Conservation (phyloP, 1,140 invertebrate genomes). For the Hyles euphorbiae region DNA sequence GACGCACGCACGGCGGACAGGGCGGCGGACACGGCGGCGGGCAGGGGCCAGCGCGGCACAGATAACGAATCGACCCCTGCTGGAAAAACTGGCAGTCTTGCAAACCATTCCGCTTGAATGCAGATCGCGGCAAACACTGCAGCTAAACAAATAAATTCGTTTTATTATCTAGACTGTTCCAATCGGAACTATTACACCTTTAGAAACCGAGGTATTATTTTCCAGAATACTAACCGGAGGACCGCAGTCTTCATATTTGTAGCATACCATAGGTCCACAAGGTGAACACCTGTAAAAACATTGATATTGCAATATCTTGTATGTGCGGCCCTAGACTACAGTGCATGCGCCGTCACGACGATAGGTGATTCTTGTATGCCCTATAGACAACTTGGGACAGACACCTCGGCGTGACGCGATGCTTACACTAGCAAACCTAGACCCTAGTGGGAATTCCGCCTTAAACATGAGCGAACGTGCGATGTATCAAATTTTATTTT, state of each 20-base stretch:
- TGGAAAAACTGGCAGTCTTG: conserved; percentile 71
- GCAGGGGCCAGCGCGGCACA: conserved; percentile 53
- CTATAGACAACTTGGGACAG: too few relatives aligned
- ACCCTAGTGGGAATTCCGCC: too few relatives aligned
- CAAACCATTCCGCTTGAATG: conserved; percentile 72
- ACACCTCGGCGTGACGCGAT: too few relatives aligned
- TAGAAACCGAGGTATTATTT: too few relatives aligned
- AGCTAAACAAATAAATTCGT: conserved; percentile 37
- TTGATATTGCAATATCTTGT: conserved; percentile 5
- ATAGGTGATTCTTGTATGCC: too few relatives aligned
- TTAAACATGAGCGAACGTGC: too few relatives aligned
- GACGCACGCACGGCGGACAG: conserved; percentile 62
- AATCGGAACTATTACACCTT: too few relatives aligned
- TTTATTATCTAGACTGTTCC: too few relatives aligned
- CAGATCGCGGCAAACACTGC: conserved; percentile 66
- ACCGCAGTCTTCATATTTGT: conserved; percentile 71
- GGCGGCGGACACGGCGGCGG: conserved; percentile 50
- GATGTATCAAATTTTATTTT: too few relatives aligned
- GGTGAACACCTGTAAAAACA: conserved; percentile 58
- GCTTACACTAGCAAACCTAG: too few relatives aligned
- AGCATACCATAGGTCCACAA: conserved; percentile 68
- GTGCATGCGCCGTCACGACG: too few relatives aligned
- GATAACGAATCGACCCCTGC: conserved; percentile 67
- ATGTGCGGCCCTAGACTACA: neutral
- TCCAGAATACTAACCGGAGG: conserved; percentile 48